Base-by-base conservation (phyloP, 1,140 invertebrate species). In the Hycleus cichorii region DNA sequence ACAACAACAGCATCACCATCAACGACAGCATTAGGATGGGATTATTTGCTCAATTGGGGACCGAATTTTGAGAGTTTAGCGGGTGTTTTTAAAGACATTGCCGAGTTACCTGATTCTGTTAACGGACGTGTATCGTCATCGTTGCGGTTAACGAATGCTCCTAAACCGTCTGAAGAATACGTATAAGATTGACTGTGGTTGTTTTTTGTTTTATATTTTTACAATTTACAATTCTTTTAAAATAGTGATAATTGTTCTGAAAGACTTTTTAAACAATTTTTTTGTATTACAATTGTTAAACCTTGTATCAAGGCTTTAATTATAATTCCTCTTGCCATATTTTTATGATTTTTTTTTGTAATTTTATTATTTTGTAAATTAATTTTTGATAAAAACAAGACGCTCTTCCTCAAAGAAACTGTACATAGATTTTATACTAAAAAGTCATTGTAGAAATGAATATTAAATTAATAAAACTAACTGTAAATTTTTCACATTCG, bases 41-140 rank as follows among this genome's bases (percentile, higher is more conserved):
- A 96, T 68, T 94, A 95, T 70, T 76, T 96, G 51, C 79, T 96
- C 10, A 96, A 95, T 76, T 97, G 94, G 94, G 92, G 93, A 6
- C 93, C 93, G 5, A 95, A 93, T 76, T 96, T 95, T 74, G 90
- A 96, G 73, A 94, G 89, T 72, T 81, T 97, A 67, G 91, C 94
- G 47, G 93, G 93, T 1, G 93, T 97, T 40, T 97, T 97, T 69
- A 94, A 93, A 77, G 94, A 97, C 73, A 97, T 97, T 67, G 93
- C 92, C 10, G 89, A 95, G 76, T 75, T 97, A 62, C 93, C 93
- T 1, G 91, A 95, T 71, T 83, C 83, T 55, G 81, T 86, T 42
- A 85, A 81, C 69, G 80, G 79, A 50, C 75, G 85, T 60, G 81
- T 80, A 12, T 78, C 84, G 66, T 78, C 81, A 65, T 80, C 79